These are phyloP conservation scores for Megaceryle torquata DNA, from an alignment of 2,113 vertebrate species.

Conservation along the genomic window DNA sequence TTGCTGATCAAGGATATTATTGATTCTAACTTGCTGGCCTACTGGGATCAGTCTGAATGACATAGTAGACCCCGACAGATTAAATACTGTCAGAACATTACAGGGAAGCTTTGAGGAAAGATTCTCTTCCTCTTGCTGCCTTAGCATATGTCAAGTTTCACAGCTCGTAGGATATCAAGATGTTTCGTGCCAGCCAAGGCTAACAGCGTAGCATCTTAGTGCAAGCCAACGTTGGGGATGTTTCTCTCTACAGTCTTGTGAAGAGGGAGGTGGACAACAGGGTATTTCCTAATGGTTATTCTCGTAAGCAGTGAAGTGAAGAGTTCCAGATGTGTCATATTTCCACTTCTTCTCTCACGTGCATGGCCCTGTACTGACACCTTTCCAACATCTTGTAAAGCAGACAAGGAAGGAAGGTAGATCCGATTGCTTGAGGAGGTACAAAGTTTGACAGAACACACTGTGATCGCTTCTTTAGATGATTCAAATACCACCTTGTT, in stretches of 20 bases:
- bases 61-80: neutral
- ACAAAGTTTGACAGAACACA: neutral
- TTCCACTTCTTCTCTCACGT: neutral
- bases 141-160: neutral
- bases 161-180: neutral
- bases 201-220: neutral
- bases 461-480: neutral
- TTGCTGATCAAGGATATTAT: constrained; percentile 27
- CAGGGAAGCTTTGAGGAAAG: neutral
- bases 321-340: neutral
- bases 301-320: neutral
- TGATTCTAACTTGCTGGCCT: neutral
- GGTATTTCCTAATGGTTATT: neutral
- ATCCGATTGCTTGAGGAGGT: neutral
- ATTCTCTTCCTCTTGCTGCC: neutral
- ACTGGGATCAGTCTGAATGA: neutral
- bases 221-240: neutral
- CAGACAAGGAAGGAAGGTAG: neutral
- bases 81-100: neutral
- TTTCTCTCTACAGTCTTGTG: neutral
- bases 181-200: constrained; percentile 15
- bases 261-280: neutral
- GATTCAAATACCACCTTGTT: neutral
- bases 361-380: neutral
- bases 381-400: neutral